These are phyloP conservation scores for Alloscopus bannaensis DNA, from an alignment of 2,888 invertebrate genomes.

Conservation along the genomic window DNA sequence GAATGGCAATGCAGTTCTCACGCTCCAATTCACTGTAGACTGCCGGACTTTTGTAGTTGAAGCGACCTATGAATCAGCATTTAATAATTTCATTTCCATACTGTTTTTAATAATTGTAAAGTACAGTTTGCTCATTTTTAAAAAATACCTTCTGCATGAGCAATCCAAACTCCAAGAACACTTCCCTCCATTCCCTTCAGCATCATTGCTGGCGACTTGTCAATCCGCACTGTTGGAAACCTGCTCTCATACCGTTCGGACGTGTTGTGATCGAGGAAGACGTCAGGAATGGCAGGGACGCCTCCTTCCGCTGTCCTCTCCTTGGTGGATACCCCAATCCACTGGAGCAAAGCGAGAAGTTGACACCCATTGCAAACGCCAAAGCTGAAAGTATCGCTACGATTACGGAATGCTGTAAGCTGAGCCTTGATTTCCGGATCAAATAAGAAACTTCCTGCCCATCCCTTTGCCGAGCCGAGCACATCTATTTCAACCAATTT, in stretches of 20 bases:
- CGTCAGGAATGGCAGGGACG: conserved; percentile 77
- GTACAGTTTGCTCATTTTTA: not conserved
- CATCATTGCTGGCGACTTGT: conserved; percentile 87
- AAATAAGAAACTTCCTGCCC: conserved; percentile 95
- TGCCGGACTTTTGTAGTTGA: conserved; percentile 77
- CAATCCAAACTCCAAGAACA: conserved; percentile 96
- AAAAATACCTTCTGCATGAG: conserved; percentile 97
- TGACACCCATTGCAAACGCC: conserved; percentile 99
- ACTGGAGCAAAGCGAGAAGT: conserved; percentile 93
- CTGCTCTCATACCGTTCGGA: conserved; percentile 93
- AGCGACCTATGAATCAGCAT: conserved; percentile 75
- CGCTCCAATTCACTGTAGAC: conserved; percentile 74
- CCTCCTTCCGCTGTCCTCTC: conserved; percentile 60
- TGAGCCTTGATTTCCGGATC: conserved; percentile 85
- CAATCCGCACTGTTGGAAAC: conserved; percentile 86
- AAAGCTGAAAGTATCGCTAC: conserved; percentile 92
- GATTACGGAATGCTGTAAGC: conserved; percentile 84
- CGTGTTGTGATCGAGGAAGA: conserved; percentile 88
- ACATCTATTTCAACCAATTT: conserved; percentile 81
- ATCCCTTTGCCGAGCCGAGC: conserved; percentile 97
- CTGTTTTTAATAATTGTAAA: not conserved
- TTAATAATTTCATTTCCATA: conserved; percentile 14
- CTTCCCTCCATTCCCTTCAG: conserved; percentile 90
- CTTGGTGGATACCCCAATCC: conserved; percentile 79
- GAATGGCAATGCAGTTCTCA: conserved; percentile 84